Evolutionary conservation across 2,113 vertebrate species (phyloP).

Genomic region (Chloropsis hardwickii): DNA sequence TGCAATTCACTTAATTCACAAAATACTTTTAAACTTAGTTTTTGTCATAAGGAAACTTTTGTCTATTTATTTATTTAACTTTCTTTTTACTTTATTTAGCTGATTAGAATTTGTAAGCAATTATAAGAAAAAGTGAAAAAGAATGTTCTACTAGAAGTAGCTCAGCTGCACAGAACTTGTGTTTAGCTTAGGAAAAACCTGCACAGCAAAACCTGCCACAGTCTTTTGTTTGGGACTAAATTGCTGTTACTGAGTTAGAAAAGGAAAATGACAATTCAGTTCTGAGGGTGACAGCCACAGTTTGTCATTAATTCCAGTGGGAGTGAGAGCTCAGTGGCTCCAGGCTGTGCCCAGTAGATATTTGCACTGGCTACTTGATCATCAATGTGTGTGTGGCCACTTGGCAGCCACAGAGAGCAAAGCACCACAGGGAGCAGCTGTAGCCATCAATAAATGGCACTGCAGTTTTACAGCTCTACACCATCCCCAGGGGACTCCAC

Average conservation of each 20-base stretch:
- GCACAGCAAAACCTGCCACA: not conserved
- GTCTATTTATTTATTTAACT: not conserved
- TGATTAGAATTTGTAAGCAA: not conserved
- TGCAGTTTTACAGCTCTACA: rapidly evolving
- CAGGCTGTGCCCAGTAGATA: not conserved
- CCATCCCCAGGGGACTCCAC: not conserved
- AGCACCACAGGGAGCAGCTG: not conserved
- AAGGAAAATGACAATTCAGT: not conserved
- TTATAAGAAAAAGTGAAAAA: not conserved
- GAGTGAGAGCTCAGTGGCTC: not conserved
- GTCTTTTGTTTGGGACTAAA: not conserved
- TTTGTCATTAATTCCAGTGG: not conserved
- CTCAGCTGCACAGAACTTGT: not conserved
- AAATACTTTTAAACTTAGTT: constrained; percentile 50
- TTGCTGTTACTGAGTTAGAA: not conserved
- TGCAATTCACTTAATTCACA: constrained; percentile 60
- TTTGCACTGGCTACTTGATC: not conserved
- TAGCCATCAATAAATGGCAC: rapidly evolving
- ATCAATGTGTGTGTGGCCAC: rapidly evolving
- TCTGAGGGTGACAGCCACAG: not conserved
- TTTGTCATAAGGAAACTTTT: constrained; percentile 25
- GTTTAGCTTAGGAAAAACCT: not conserved
- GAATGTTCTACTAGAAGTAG: not conserved
- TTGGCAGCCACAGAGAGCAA: not conserved
- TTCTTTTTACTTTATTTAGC: not conserved